phyloP scores from a whole-genome alignment of 2,888 invertebrate genomes.

The Chironomus tentans region DNA sequence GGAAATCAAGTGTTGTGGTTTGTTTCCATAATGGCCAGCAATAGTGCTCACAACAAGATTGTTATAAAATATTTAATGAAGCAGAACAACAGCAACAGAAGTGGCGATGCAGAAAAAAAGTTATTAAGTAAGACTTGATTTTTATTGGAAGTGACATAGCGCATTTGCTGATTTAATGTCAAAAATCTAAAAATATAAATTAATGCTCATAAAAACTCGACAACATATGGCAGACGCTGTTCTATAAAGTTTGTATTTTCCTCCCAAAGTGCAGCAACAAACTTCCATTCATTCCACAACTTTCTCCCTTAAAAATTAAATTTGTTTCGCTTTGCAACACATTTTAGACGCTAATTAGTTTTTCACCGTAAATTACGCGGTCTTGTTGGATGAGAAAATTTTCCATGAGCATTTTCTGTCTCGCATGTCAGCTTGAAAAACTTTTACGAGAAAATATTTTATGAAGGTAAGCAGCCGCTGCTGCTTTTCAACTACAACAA shows the following conservation, averaged over 20 bases:
- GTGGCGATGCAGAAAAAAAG: not conserved
- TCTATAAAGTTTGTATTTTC: too few relatives aligned
- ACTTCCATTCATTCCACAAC: not conserved
- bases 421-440: not conserved
- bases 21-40: not conserved
- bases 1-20: not conserved
- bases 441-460: not conserved
- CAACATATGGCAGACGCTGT: too few relatives aligned
- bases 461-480: not conserved
- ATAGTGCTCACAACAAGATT: not conserved
- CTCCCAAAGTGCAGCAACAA: not conserved
- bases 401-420: not conserved
- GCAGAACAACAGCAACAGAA: not conserved
- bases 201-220: too few relatives aligned
- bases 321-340: slow-evolving; percentile 6
- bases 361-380: not conserved
- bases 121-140: too few relatives aligned
- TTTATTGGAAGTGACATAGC: too few relatives aligned
- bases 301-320: not conserved
- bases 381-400: not conserved
- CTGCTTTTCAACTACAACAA: too few relatives aligned
- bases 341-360: slow-evolving; percentile 25
- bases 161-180: too few relatives aligned
- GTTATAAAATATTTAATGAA: not conserved
- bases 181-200: too few relatives aligned